Percentiles rank a stretch among this genome's conserved stretches.
Evolutionary conservation across 2,888 invertebrate genomes (phyloP).

Genomic region (Sarcophaga variegata): DNA sequence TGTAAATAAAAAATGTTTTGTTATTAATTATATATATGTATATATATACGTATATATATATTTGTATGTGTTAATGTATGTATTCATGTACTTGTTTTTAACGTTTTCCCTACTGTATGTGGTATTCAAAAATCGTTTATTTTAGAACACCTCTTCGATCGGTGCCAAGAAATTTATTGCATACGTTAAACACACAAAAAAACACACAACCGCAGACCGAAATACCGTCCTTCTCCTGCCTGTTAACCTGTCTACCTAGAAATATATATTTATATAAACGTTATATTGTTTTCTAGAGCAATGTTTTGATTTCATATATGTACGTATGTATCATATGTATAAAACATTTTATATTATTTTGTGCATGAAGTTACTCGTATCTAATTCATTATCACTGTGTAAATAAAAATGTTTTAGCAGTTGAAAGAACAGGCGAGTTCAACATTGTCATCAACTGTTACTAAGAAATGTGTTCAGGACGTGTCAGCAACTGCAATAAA

Average conservation of each 20-base stretch:
- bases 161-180: background rate
- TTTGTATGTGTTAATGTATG: background rate
- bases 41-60: background rate
- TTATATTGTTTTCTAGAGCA: background rate
- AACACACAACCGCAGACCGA: background rate
- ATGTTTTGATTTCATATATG: slow-evolving; percentile 18
- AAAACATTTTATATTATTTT: slow-evolving; percentile 5
- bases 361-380: slow-evolving; percentile 22
- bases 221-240: background rate
- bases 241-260: background rate
- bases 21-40: too few species aligned
- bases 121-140: background rate
- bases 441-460: slow-evolving; percentile 12
- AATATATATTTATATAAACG: background rate
- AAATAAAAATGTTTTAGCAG: slow-evolving; percentile 51
- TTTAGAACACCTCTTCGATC: background rate
- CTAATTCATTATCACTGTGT: slow-evolving; percentile 39
- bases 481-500: slow-evolving; percentile 33
- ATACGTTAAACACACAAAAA: background rate
- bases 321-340: slow-evolving; percentile 9
- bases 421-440: slow-evolving; percentile 37
- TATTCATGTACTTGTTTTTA: slow-evolving; percentile 8
- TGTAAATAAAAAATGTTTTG: too few species aligned
- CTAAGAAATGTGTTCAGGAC: slow-evolving; percentile 48
- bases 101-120: slow-evolving; percentile 17